phyloP scores from a whole-genome alignment of 2,888 invertebrate genomes.

The Dolomedes plantarius region DNA sequence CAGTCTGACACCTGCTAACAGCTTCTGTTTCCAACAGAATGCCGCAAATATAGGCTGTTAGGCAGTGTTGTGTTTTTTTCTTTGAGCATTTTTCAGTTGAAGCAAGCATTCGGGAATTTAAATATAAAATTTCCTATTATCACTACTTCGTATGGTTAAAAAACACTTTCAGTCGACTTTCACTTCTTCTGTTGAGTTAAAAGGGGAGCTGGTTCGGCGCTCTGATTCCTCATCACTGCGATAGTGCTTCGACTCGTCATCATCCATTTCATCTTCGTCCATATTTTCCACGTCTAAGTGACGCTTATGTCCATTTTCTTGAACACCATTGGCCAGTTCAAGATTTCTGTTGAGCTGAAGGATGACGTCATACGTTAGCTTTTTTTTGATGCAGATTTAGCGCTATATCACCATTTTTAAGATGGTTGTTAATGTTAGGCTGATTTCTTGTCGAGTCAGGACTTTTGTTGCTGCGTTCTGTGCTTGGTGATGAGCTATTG shows the following conservation, averaged over 20 bases:
- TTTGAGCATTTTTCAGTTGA: slow-evolving; percentile 12
- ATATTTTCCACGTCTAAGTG: slow-evolving; percentile 51
- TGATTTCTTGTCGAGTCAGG: slow-evolving; percentile 51
- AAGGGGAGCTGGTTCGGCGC: slow-evolving; percentile 40
- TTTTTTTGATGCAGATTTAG: slow-evolving; percentile 40
- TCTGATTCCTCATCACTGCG: slow-evolving; percentile 49
- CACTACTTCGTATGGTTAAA: slow-evolving; percentile 18
- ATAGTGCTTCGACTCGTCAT: slow-evolving; percentile 53
- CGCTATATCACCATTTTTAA: slow-evolving; percentile 74
- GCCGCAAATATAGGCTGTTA: neutral
- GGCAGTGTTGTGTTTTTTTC: neutral
- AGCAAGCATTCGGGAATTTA: neutral
- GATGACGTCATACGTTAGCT: slow-evolving; percentile 55
- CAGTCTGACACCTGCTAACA: slow-evolving; percentile 19
- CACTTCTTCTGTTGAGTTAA: slow-evolving; percentile 42
- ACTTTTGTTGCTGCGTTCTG: slow-evolving; percentile 53
- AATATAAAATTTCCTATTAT: slow-evolving; percentile 18
- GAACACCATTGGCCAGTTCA: slow-evolving; percentile 52
- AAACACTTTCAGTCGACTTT: slow-evolving; percentile 54
- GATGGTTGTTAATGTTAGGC: neutral
- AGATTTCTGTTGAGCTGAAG: slow-evolving; percentile 52
- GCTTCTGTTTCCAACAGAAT: slow-evolving; percentile 35
- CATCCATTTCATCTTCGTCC: slow-evolving; percentile 56
- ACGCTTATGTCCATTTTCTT: slow-evolving; percentile 57
- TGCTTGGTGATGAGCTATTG: slow-evolving; percentile 40